These are phyloP conservation scores for Muscicapa comitata DNA, from an alignment of 2,797 vertebrate genomes.

Conservation along the genomic window DNA sequence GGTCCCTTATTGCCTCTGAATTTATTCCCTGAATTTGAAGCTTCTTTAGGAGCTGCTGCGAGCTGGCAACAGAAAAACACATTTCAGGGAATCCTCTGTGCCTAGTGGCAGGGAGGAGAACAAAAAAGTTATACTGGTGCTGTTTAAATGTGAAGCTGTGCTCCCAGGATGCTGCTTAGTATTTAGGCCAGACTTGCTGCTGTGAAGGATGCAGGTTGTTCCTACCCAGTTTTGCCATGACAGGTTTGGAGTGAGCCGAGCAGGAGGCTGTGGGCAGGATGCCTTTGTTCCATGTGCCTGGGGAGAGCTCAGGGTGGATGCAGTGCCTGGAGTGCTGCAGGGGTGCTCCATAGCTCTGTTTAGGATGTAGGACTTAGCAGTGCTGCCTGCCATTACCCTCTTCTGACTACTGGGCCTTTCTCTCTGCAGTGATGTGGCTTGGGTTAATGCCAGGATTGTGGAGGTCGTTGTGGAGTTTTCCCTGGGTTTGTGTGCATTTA, in stretches of 20 bases:
- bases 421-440: not conserved
- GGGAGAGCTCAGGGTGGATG: not conserved
- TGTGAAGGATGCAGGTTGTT: not conserved
- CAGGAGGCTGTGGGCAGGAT: not conserved
- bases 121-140: not conserved
- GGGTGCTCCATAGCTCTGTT: not conserved
- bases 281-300: not conserved
- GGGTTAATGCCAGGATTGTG: not conserved
- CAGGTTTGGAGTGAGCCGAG: not conserved
- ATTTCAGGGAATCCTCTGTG: not conserved
- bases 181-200: not conserved
- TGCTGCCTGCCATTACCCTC: not conserved
- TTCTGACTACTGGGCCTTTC: not conserved
- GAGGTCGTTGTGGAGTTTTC: not conserved
- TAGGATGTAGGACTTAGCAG: accelerated
- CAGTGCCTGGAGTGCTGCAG: not conserved
- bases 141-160: not conserved
- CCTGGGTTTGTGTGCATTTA: not conserved
- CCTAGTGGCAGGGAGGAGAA: not conserved
- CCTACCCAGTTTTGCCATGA: not conserved
- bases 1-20: not conserved
- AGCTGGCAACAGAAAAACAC: not conserved
- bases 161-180: not conserved
- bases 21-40: not conserved
- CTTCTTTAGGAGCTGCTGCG: not conserved